A percentile compares a stretch with the other conserved stretches of the same genome.
Evolutionary conservation across 2,888 invertebrate genomes (phyloP).

Genomic region (Pristionchus mayeri): DNA sequence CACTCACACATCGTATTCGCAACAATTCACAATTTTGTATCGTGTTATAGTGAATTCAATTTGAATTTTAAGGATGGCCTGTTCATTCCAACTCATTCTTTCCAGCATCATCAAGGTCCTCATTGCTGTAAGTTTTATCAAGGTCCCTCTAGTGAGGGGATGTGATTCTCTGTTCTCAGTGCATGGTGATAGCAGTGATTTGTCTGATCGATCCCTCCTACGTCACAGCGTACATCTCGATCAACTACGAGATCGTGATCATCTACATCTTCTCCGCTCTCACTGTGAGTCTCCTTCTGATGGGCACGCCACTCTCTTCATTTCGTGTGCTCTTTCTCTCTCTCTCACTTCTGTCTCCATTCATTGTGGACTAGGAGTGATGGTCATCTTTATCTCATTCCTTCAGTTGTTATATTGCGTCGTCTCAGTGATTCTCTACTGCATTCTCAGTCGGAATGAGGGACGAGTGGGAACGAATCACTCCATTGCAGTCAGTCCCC

Average conservation of each 20-base stretch:
- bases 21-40: not conserved
- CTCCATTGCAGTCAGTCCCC: slow-evolving; percentile 65
- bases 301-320: not conserved
- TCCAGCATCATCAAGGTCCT: not conserved
- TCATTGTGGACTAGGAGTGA: too few species aligned
- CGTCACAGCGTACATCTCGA: slow-evolving; percentile 74
- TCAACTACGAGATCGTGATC: slow-evolving; percentile 73
- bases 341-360: not conserved
- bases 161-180: slow-evolving; percentile 55
- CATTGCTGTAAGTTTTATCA: not conserved
- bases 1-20: not conserved
- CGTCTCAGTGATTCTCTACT: slow-evolving; percentile 71
- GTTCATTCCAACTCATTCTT: not conserved
- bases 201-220: slow-evolving; percentile 73
- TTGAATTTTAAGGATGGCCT: not conserved
- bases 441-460: slow-evolving; percentile 65
- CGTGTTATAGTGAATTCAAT: not conserved
- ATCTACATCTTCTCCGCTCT: slow-evolving; percentile 70
- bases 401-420: slow-evolving; percentile 71
- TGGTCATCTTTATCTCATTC: too few species aligned
- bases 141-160: not conserved
- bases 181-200: slow-evolving; percentile 70
- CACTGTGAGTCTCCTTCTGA: slow-evolving; percentile 50
- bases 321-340: not conserved
- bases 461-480: slow-evolving; percentile 71